phyloP scores from a whole-genome alignment of 2,888 invertebrate species.

The Hirtodrosophila cameraria region DNA sequence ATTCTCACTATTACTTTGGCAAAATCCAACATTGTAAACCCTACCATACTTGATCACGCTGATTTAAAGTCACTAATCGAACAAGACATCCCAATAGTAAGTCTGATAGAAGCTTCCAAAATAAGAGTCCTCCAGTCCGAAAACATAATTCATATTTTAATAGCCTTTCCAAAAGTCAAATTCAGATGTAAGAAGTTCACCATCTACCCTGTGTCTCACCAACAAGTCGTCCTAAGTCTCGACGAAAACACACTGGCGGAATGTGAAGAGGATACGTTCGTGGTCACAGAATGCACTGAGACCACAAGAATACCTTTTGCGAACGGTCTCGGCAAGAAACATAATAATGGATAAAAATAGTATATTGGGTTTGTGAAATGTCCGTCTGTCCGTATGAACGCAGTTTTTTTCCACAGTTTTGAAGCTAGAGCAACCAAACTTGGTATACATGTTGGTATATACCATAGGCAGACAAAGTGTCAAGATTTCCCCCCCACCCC shows the following conservation, averaged over 20 bases:
- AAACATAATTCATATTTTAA: not conserved
- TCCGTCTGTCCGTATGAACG: no score
- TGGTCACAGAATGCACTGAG: not conserved
- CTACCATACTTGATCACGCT: no score
- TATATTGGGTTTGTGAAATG: no score
- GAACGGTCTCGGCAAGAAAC: no score
- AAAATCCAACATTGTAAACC: not conserved
- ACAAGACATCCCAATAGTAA: not conserved
- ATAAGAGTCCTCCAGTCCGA: constrained; percentile 3
- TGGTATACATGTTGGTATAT: no score
- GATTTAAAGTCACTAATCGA: not conserved
- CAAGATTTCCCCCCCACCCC: no score
- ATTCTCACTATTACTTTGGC: not conserved
- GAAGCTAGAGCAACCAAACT: no score
- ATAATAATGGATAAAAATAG: no score
- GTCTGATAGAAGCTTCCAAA: not conserved
- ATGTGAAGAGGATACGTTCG: not conserved
- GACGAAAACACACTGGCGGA: not conserved
- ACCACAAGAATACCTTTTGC: no score
- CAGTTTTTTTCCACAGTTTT: no score
- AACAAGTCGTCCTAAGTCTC: not conserved
- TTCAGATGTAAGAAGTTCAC: not conserved
- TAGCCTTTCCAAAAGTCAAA: not conserved
- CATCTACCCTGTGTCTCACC: not conserved
- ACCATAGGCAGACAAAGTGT: no score